Evolutionary conservation across 1,140 invertebrate genomes (phyloP).

Genomic region (Eurosta solidaginis): DNA sequence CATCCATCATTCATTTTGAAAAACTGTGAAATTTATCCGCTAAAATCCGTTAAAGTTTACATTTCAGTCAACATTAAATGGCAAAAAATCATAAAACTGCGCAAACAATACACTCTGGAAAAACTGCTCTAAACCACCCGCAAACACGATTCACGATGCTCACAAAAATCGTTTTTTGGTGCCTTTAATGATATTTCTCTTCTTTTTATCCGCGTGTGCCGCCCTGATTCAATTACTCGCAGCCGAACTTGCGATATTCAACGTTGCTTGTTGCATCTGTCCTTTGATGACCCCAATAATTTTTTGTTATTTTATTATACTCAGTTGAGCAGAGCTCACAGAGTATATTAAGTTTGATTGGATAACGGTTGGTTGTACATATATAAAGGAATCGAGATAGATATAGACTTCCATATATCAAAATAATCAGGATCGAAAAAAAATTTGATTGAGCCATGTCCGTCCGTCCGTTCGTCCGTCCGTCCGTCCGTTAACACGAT

Average conservation of each 20-base stretch:
- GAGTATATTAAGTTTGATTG: no score
- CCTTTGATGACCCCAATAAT: slow-evolving; percentile 20
- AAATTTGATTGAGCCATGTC: no score
- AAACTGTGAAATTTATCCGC: background rate
- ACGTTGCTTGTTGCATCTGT: slow-evolving; percentile 6
- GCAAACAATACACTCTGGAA: background rate
- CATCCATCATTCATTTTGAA: background rate
- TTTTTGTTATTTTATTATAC: background rate
- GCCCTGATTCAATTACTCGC: slow-evolving; percentile 17
- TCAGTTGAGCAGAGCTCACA: no score
- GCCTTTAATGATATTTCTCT: background rate
- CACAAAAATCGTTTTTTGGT: background rate
- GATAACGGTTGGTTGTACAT: no score
- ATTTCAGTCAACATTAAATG: background rate
- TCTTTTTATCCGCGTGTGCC: background rate
- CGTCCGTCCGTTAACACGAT: no score
- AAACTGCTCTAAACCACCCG: background rate
- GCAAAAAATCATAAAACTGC: background rate
- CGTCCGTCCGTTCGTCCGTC: no score
- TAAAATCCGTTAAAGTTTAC: slow-evolving; percentile 9
- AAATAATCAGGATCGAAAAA: no score
- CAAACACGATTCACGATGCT: background rate
- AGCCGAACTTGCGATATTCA: background rate
- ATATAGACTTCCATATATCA: no score
- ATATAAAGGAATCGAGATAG: no score